A percentile compares a stretch with the other conserved stretches of the same genome.
Evolutionary conservation across 2,797 vertebrate species (phyloP).

Genomic region (Adelosebastes latens): DNA sequence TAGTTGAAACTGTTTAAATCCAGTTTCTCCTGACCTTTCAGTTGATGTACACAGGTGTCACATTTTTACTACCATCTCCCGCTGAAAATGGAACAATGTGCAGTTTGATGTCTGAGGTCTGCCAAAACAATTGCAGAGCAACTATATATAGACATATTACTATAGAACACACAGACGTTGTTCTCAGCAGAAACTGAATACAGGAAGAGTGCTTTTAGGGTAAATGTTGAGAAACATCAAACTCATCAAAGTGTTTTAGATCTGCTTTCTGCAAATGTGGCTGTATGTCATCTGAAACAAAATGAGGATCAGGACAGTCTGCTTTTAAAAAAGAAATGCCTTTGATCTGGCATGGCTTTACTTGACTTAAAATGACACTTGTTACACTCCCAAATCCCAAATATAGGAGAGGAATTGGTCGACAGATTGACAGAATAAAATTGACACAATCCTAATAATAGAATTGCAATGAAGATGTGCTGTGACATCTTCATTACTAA

Average conservation of each 20-base stretch:
- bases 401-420: background rate
- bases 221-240: slow-evolving; percentile 25
- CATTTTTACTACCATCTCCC: background rate
- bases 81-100: background rate
- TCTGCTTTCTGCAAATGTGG: slow-evolving; percentile 5
- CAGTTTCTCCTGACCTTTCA: background rate
- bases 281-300: slow-evolving; percentile 2
- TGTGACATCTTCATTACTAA: slow-evolving; percentile 20
- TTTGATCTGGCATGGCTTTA: slow-evolving; percentile 34
- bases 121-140: slow-evolving; percentile 1
- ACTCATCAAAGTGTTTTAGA: slow-evolving; percentile 32
- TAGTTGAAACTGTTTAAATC: background rate
- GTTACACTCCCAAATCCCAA: slow-evolving; percentile 18
- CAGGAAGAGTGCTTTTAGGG: background rate
- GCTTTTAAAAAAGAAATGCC: slow-evolving; percentile 2
- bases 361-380: slow-evolving; percentile 33
- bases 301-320: slow-evolving; percentile 9
- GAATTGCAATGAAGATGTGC: slow-evolving; percentile 2
- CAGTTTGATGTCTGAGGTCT: slow-evolving; percentile 7
- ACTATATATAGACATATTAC: background rate
- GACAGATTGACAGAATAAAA: slow-evolving; percentile 11
- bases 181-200: background rate
- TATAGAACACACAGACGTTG: background rate
- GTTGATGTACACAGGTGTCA: background rate
- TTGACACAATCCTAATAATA: slow-evolving; percentile 14